A percentile compares a stretch with the other conserved stretches of the same genome.
Evolutionary conservation across 2,797 vertebrate genomes (phyloP).

Genomic region (Apodemus agrarius): DNA sequence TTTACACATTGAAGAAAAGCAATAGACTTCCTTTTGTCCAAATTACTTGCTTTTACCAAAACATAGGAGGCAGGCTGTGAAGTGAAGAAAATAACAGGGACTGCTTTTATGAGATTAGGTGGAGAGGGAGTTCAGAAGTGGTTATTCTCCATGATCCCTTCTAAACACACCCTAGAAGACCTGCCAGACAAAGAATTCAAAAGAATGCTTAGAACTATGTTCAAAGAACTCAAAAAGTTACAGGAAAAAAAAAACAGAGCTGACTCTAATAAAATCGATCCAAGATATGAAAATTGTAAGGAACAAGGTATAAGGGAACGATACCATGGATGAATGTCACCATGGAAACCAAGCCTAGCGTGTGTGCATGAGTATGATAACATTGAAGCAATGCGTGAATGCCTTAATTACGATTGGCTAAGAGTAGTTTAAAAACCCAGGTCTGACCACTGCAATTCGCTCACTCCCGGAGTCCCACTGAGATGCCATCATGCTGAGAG

Average conservation of each 20-base stretch:
- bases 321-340: too few relatives aligned
- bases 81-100: neutral
- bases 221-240: neutral
- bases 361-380: too few relatives aligned
- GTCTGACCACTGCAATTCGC: too few relatives aligned
- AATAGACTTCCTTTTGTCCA: neutral
- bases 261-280: neutral
- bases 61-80: neutral
- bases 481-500: too few relatives aligned
- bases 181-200: neutral
- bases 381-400: too few relatives aligned
- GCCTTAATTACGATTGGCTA: too few relatives aligned
- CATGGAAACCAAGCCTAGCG: too few relatives aligned
- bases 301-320: too few relatives aligned
- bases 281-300: neutral
- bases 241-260: too few relatives aligned
- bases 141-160: neutral
- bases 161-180: neutral
- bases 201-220: neutral
- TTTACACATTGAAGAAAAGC: neutral
- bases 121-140: neutral
- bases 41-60: neutral
- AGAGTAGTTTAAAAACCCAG: too few relatives aligned
- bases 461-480: too few relatives aligned
- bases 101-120: neutral